Conservation (phyloP, 2,888 invertebrate species). For the Agrochola lychnidis region DNA sequence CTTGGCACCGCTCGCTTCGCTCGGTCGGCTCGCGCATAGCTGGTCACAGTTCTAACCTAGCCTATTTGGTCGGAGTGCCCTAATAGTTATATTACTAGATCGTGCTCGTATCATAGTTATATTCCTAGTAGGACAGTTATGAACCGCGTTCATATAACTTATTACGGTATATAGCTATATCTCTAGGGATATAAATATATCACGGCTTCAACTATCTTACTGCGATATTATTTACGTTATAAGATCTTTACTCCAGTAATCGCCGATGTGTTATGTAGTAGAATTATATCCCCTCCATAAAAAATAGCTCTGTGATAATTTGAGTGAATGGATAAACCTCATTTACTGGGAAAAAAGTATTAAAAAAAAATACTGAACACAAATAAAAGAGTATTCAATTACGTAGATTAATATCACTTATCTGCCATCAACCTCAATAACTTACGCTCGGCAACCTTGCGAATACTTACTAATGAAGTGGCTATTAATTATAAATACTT, state of each 20-base stretch:
- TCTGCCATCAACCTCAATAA: neutral
- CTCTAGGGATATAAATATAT: too few species aligned
- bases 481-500: neutral
- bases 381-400: neutral
- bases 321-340: neutral
- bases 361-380: neutral
- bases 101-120: too few species aligned
- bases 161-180: too few species aligned
- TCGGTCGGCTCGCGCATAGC: too few species aligned
- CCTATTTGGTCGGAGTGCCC: too few species aligned
- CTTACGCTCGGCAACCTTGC: neutral
- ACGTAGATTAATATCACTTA: neutral
- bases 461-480: neutral
- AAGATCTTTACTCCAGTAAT: neutral
- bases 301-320: neutral
- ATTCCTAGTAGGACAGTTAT: too few species aligned
- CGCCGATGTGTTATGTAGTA: neutral
- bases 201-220: too few species aligned
- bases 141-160: too few species aligned
- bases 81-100: too few species aligned
- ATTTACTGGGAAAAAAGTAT: neutral
- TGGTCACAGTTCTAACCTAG: too few species aligned
- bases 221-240: neutral
- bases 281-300: neutral
- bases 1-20: too few species aligned